phyloP scores from a whole-genome alignment of 2,113 vertebrate genomes.

The Serinus canaria region DNA sequence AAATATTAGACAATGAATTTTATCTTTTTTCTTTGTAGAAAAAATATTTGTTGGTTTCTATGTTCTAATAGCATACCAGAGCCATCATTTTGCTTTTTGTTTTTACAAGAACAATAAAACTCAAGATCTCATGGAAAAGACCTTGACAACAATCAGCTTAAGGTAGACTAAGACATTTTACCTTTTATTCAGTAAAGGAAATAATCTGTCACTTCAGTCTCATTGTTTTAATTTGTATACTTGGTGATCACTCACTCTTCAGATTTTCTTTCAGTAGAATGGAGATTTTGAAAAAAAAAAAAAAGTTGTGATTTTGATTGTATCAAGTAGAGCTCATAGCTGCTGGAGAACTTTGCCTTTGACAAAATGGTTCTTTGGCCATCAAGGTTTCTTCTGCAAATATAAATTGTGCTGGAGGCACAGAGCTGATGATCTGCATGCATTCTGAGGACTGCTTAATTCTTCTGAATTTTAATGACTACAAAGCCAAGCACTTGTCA shows the following conservation, averaged over 20 bases:
- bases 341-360: background rate
- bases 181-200: background rate
- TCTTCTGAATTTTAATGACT: background rate
- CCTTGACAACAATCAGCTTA: background rate
- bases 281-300: background rate
- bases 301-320: background rate
- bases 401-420: background rate
- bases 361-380: background rate
- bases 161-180: background rate
- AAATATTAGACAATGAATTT: background rate
- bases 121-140: background rate
- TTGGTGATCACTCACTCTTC: background rate
- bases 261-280: background rate
- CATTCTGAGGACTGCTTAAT: background rate
- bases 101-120: background rate
- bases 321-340: background rate
- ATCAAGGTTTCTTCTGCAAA: background rate
- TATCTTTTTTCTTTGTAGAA: background rate
- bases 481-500: background rate
- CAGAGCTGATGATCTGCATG: background rate
- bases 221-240: background rate
- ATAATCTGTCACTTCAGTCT: background rate
- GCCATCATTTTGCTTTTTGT: background rate
- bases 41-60: background rate
- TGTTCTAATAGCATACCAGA: background rate